These are phyloP conservation scores for Hormaphis cornu DNA, from an alignment of 1,140 invertebrate species.

Conservation along the genomic window DNA sequence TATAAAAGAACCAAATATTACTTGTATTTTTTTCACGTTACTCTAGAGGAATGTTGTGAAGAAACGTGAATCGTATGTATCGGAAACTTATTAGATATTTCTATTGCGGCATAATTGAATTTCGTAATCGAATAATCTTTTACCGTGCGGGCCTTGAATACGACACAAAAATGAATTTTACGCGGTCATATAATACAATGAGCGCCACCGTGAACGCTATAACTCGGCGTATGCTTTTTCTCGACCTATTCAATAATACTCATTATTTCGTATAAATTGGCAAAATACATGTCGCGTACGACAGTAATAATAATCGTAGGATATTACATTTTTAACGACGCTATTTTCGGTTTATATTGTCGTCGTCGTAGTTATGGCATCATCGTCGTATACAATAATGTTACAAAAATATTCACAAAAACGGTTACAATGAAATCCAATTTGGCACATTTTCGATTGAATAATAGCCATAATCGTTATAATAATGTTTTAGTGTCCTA, in stretches of 20 bases:
- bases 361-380: no score
- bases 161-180: background rate
- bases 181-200: conserved; percentile 5
- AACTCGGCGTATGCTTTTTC: background rate
- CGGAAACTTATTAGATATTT: background rate
- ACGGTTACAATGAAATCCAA: background rate
- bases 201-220: background rate
- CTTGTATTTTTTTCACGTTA: no score
- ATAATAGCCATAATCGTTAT: background rate
- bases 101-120: conserved; percentile 10
- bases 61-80: background rate
- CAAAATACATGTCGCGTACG: background rate
- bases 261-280: background rate
- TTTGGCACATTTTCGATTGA: background rate
- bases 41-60: background rate
- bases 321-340: background rate
- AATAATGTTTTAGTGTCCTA: background rate
- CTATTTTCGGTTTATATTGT: no score
- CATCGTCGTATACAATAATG: background rate
- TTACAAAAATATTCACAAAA: background rate
- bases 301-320: background rate
- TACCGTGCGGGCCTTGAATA: background rate
- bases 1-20: no score
- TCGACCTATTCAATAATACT: background rate
- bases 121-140: conserved; percentile 15